Conservation (phyloP, 30 jellyfish, hydroid and myxozoan species). For the Cassiopea xamachana region DNA sequence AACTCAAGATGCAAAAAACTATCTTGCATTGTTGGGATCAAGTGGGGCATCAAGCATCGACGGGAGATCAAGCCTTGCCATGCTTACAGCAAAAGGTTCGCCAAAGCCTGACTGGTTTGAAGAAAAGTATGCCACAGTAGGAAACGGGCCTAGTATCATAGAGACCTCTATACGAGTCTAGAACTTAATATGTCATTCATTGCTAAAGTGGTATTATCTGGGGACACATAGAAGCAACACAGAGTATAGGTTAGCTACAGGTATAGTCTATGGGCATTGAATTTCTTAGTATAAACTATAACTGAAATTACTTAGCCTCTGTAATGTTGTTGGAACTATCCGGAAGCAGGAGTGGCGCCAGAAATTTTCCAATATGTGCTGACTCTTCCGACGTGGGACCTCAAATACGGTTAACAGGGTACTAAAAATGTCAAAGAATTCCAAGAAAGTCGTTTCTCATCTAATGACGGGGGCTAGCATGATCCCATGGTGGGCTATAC, state of each 20-base stretch:
- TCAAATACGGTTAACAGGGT: too few species aligned
- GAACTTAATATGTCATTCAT: not conserved
- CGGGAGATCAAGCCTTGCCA: not conserved
- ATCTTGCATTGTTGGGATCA: not conserved
- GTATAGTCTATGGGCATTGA: too few species aligned
- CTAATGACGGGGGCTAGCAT: too few species aligned
- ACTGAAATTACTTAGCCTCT: too few species aligned
- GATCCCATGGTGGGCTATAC: too few species aligned
- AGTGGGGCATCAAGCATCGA: not conserved
- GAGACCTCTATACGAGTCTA: not conserved
- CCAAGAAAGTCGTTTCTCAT: too few species aligned
- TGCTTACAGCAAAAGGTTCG: conserved; percentile 14
- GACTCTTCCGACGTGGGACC: too few species aligned
- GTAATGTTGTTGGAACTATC: too few species aligned
- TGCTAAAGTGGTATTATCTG: not conserved
- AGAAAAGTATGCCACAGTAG: not conserved
- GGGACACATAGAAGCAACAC: not conserved
- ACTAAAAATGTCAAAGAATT: too few species aligned
- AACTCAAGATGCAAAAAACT: not conserved
- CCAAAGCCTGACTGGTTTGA: conserved; percentile 23
- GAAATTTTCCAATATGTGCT: too few species aligned
- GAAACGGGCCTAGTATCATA: conserved; percentile 13
- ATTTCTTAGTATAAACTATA: too few species aligned
- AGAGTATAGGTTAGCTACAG: not conserved
- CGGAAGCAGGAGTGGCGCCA: too few species aligned